Conservation (phyloP, 2,113 vertebrate genomes). For the Psammodynastes pulverulentus region DNA sequence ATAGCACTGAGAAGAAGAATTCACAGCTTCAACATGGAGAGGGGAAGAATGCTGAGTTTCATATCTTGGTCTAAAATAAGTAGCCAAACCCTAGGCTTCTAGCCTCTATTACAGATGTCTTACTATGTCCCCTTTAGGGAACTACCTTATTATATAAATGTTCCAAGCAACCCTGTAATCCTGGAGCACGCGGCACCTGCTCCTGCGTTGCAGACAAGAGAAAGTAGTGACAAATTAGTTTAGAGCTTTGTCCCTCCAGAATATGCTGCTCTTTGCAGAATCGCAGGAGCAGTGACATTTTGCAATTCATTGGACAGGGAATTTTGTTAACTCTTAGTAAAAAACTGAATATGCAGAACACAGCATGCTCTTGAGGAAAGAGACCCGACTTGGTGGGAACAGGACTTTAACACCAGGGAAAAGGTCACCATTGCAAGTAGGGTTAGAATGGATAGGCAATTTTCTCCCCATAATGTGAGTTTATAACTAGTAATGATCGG, state of each 20-base stretch:
- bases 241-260: not conserved
- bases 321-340: not conserved
- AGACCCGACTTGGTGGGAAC: not conserved
- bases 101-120: constrained; percentile 1
- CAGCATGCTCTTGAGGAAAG: not conserved
- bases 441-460: not conserved
- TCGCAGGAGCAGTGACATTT: not conserved
- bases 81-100: not conserved
- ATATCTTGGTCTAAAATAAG: not conserved
- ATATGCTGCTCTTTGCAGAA: constrained; percentile 18
- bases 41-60: not conserved
- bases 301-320: not conserved
- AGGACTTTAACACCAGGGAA: not conserved
- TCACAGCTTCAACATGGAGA: not conserved
- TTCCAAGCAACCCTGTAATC: not conserved
- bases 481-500: not conserved
- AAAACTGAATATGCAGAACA: not conserved
- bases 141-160: constrained; percentile 18
- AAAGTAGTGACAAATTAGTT: constrained; percentile 25
- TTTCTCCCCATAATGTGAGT: not conserved
- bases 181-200: not conserved
- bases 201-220: constrained; percentile 11
- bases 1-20: not conserved
- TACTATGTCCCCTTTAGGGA: not conserved
- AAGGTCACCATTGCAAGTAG: not conserved